Evolutionary conservation across 2,113 vertebrate species (phyloP), one percentile per base, ranked within the genome.

Genomic region (Rissa tridactyla): DNA sequence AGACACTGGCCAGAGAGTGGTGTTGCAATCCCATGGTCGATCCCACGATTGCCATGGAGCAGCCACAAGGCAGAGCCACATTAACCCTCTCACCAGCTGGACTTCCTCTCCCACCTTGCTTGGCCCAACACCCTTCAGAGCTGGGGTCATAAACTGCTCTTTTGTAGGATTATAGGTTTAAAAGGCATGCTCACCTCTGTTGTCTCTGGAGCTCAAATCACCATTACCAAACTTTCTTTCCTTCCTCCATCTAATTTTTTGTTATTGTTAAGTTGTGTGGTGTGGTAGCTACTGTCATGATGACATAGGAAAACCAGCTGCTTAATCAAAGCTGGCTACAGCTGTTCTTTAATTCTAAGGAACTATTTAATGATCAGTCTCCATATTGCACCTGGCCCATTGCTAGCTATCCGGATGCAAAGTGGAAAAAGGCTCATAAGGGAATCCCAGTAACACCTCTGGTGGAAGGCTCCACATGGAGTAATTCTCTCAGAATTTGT

Each of bases 21-120:
- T 81, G n/a, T 13, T 78, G 68, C 32, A 75, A 22, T 60, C 40
- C 26, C 23, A 15, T 13, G 27, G 38, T n/a, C 0, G 0, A 46
- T 80, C 13, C 61, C 23, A 27, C 5, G 3, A 11, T 19, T 62
- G 55, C 32, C 29, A 2, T 21, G 58, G 72, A 66, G 46, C 22
- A 58, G 38, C 29, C 12, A 2, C 34, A 25, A 3, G 4, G 15
- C 42, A 51, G 64, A 84, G 55, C 27, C 61, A 42, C 15, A 12
- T 81, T 38, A 29, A 22, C 7, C 46, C 46, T 90, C 44, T 76
- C 32, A 51, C 17, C 54, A 57, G 15, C 75, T 54, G 54, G 42
- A 42, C 36, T 34, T 82, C 47, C 54, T 62, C 20, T 72, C 27
- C 26, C 2, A 3, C 49, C 49, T 73, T 44, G 15, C n/a, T 70